These are phyloP conservation scores for Channa argus DNA, from an alignment of 2,113 vertebrate species.

Conservation along the genomic window DNA sequence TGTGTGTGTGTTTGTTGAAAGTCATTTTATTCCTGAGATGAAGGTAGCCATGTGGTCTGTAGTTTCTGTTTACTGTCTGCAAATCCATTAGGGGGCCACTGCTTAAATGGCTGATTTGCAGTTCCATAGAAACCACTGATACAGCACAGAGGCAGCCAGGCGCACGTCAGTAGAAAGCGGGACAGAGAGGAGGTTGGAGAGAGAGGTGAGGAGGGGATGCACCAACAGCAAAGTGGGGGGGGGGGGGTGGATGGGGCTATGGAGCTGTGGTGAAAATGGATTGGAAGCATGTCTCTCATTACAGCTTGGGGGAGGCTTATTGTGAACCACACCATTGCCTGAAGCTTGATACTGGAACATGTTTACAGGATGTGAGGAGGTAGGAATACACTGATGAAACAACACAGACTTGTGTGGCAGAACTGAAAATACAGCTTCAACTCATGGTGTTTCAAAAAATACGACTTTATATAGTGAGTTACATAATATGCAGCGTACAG, in stretches of 20 bases:
- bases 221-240: slow-evolving; percentile 13
- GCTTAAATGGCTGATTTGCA: slow-evolving; percentile 75
- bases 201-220: background rate
- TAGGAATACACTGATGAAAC: slow-evolving; percentile 14
- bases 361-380: slow-evolving; percentile 38
- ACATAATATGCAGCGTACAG: slow-evolving; percentile 40
- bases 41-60: slow-evolving; percentile 45
- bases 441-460: slow-evolving; percentile 31
- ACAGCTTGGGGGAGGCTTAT: slow-evolving; percentile 20
- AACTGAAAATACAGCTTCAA: slow-evolving; percentile 14
- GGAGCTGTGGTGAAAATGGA: slow-evolving; percentile 16
- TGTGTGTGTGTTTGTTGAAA: slow-evolving; percentile 22
- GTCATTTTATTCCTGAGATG: slow-evolving; percentile 51
- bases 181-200: background rate
- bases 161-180: slow-evolving; percentile 44
- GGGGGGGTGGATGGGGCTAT: background rate
- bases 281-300: slow-evolving; percentile 34
- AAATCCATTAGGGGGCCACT: slow-evolving; percentile 71
- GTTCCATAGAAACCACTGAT: slow-evolving; percentile 77
- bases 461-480: slow-evolving; percentile 18
- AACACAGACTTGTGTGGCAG: background rate
- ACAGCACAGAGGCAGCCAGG: slow-evolving; percentile 54
- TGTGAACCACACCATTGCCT: slow-evolving; percentile 19
- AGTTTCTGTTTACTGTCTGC: slow-evolving; percentile 76
- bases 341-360: slow-evolving; percentile 34